Base-by-base conservation (phyloP, 64 coral and sea anemone genomes). In the Actinia tenebrosa region DNA sequence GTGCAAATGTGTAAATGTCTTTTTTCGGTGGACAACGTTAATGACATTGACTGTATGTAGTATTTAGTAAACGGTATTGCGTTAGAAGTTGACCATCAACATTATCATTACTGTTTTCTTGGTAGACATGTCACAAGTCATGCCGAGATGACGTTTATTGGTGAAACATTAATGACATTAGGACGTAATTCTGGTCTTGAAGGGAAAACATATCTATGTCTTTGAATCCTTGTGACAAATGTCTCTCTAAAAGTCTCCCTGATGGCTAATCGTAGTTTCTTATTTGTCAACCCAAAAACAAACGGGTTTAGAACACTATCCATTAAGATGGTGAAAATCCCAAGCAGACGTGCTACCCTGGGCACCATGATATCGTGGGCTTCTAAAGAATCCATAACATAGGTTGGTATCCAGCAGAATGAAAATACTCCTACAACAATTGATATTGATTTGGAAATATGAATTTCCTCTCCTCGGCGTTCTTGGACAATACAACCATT, bases 341-440 rank as follows among this genome's bases (percentile, higher is more conserved):
- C 87, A 15, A 68, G 55, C 20, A 92, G 61, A 46, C 86, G 50
- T 10, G 84, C 19, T 19, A 42, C 58, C 71, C 91, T 92, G 52
- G 86, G 81, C 22, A 84, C 61, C 42, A 30, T 56, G 47, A 84
- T 44, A 16, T 79, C 64, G 16, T 55, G 43, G 8, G 91, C 30
- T 20, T 88, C 91, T 84, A 92, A 75, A 16, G 56, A 84, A 54
- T 89, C 87, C 64, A 88, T 84, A 47, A 92, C 2, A 77, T 84
- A 88, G 78, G 80, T 80, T 63, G 91, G 91, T 47, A 88, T 53
- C 91, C 91, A 92, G 56, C 91, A 92, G 63, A 77, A 25, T 22
- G 86, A 89, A 64, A 92, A 89, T 16, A 89, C 79, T 25, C 82
- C 30, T 3, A 92, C 86, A 43, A 92, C 81, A 62, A 92, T 44